These are phyloP conservation scores for Crax fasciolata DNA, from an alignment of 2,797 vertebrate genomes.

Conservation along the genomic window DNA sequence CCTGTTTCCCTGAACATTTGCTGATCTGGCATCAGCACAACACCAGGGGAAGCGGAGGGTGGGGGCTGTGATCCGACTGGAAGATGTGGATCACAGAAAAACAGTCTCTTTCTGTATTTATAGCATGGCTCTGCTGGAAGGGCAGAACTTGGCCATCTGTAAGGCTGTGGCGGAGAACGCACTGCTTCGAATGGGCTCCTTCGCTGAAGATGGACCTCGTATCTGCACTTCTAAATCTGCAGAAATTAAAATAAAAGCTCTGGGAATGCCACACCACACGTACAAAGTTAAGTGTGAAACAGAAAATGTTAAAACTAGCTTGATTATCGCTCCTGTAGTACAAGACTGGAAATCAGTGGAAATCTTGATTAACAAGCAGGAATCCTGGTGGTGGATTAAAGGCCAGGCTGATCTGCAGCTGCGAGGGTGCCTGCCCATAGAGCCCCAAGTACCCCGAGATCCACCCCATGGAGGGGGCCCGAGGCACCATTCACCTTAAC, in stretches of 20 bases:
- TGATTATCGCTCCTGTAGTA: constrained; percentile 38
- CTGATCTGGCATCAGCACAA: constrained; percentile 51
- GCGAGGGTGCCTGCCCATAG: background rate
- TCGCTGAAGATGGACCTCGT: background rate
- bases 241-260: background rate
- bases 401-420: background rate
- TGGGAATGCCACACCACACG: background rate
- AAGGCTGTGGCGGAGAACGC: background rate
- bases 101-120: background rate
- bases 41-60: background rate
- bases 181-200: background rate
- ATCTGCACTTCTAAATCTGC: background rate
- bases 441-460: background rate
- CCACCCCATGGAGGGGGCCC: background rate
- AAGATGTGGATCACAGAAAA: constrained; percentile 11
- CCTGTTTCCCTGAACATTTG: constrained; percentile 61
- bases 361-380: constrained; percentile 2
- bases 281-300: constrained; percentile 29
- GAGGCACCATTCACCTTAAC: background rate
- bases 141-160: constrained; percentile 31
- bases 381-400: constrained; percentile 21
- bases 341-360: constrained; percentile 24
- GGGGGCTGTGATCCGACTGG: background rate
- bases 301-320: constrained; percentile 48
- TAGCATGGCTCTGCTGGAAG: accelerated